Evolutionary conservation across 2,888 invertebrate genomes (phyloP).

Genomic region (Thymelicus lineola): DNA sequence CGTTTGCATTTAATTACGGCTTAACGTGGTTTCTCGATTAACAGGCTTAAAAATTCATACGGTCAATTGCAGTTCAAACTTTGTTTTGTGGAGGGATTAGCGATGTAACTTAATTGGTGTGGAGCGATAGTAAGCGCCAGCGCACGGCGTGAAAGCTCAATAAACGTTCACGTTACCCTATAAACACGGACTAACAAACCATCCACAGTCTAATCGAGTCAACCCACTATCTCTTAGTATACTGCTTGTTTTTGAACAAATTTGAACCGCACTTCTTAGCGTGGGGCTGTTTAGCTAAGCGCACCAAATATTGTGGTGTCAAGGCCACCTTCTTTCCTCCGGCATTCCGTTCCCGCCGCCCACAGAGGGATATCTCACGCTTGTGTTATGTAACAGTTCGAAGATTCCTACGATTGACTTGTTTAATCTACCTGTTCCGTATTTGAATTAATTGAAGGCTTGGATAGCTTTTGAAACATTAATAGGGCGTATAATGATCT

Average conservation of each 20-base stretch:
- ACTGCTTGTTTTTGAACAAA: conserved; percentile 48
- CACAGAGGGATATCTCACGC: conserved; percentile 81
- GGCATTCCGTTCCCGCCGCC: conserved; percentile 80
- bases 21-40: conserved; percentile 34
- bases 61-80: conserved; percentile 13
- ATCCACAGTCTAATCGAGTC: conserved; percentile 56
- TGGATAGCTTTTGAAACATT: background rate
- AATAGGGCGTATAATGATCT: too few species aligned
- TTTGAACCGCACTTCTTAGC: conserved; percentile 47
- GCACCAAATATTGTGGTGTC: conserved; percentile 81
- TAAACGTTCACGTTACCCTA: conserved; percentile 59
- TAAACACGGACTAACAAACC: conserved; percentile 45
- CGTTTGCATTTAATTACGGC: conserved; percentile 35
- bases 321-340: conserved; percentile 83
- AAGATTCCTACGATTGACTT: conserved; percentile 74
- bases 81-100: conserved; percentile 50
- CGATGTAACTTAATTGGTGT: conserved; percentile 68
- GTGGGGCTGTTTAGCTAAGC: conserved; percentile 66
- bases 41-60: conserved; percentile 32
- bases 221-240: conserved; percentile 40
- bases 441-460: conserved; percentile 13
- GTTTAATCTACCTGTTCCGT: conserved; percentile 56
- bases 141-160: conserved; percentile 75
- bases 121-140: conserved; percentile 65
- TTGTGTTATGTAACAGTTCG: conserved; percentile 74